Conservation (phyloP, 2,113 vertebrate species). For the Megatriorchis doriae region DNA sequence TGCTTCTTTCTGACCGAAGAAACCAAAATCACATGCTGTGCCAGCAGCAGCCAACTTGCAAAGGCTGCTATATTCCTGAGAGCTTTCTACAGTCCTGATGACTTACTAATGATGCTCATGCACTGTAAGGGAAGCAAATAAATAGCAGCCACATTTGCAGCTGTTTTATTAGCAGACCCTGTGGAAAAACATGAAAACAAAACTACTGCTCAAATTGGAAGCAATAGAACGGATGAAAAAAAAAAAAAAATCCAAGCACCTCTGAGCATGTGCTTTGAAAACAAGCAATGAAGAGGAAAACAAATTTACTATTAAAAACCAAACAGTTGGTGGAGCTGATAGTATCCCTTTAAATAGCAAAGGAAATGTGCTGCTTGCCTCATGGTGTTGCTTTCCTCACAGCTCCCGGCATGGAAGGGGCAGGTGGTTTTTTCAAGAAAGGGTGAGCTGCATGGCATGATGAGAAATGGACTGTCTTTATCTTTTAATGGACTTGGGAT, state of each 20-base stretch:
- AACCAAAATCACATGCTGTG: not conserved
- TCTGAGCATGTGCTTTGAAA: constrained; percentile 11
- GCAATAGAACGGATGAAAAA: not conserved
- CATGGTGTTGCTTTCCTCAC: not conserved
- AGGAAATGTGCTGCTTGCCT: not conserved
- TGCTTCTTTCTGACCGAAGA: not conserved
- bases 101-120: not conserved
- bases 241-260: not conserved
- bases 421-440: not conserved
- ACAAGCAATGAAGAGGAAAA: constrained; percentile 17
- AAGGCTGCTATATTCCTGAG: not conserved
- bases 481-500: constrained; percentile 4
- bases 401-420: not conserved
- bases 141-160: not conserved
- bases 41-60: not conserved
- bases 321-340: not conserved
- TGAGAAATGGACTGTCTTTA: not conserved
- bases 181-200: not conserved
- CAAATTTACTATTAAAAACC: not conserved
- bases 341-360: not conserved
- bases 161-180: not conserved
- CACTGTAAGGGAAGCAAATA: not conserved
- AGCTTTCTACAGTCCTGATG: not conserved
- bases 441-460: not conserved
- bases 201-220: not conserved